phyloP scores from a whole-genome alignment of 2,797 vertebrate genomes.

The Bradypodion pumilum region DNA sequence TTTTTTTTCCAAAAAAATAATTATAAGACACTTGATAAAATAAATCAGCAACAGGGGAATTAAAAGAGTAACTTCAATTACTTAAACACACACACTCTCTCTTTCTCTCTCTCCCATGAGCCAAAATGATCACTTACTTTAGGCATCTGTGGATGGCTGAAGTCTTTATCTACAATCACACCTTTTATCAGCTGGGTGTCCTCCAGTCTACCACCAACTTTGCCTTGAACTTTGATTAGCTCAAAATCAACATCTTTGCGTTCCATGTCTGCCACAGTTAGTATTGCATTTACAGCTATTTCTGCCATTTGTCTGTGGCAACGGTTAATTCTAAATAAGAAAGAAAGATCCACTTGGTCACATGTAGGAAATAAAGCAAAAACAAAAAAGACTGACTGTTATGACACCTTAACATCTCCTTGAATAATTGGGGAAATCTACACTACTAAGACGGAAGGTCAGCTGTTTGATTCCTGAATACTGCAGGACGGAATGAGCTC shows the following conservation, averaged over 20 bases:
- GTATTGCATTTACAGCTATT: constrained; percentile 95
- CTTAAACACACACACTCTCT: not conserved
- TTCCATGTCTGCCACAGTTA: constrained; percentile 95
- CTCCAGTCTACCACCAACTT: constrained; percentile 96
- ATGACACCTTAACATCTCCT: not conserved
- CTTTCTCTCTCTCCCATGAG: fast-evolving
- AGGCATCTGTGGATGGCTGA: constrained; percentile 99
- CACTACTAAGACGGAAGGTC: no score
- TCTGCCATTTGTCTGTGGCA: constrained; percentile 98
- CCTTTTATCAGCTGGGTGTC: constrained; percentile 96
- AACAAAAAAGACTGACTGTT: not conserved
- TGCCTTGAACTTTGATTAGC: constrained; percentile 98
- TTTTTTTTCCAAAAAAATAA: not conserved
- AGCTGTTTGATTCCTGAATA: no score
- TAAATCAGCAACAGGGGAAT: not conserved
- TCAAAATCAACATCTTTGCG: constrained; percentile 98
- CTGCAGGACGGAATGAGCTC: no score
- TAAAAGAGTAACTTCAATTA: not conserved
- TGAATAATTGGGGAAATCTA: not conserved
- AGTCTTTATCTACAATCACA: constrained; percentile 98
- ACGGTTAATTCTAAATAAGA: constrained; percentile 87
- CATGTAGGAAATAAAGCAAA: not conserved
- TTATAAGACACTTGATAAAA: fast-evolving
- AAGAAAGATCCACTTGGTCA: not conserved
- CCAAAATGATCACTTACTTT: constrained; percentile 79